Base-by-base conservation (phyloP, 92 coral and sea anemone genomes). In the Hydrozoanthus gracilis region DNA sequence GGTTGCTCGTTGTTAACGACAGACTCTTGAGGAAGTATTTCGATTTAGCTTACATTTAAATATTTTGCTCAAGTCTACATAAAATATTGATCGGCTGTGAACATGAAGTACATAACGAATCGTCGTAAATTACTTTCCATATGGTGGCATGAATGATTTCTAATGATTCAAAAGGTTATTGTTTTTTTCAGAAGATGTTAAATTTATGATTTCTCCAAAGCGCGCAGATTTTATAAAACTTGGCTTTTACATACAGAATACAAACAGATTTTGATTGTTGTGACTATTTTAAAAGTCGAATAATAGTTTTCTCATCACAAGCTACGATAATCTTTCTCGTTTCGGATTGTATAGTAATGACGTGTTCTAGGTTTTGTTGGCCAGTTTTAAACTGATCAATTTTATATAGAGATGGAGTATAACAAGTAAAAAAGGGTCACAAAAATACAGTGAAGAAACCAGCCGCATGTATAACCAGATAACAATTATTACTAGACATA, bases 81-180 rank as follows among this genome's bases (percentile, higher is more conserved):
- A 51, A 80, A 80, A 80, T 65, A 80, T 80, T 80, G 48, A 80
- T 80, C 85, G 56, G 61, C 60, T 64, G 6, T 80, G 61, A 49
- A 49, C 20, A 61, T 80, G 73, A 61, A 80, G 74, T 47, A 48
- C 17, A 48, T 20, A 66, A 0, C 39, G 39, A 27, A 74, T 65
- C 74, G 66, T 51, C 60, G 13, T 80, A 64, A 78, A 78, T 78
- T 44, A 66, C 83, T 60, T 78, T 78, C 44, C 45, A 52, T 47
- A 18, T 47, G 61, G 85, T 18, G 60, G 74, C 85, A 18, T 65
- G 60, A 47, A 65, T 64, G 72, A 49, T 66, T 80, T 80, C 45
- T 65, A 47, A 80, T 48, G 17, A 48, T 62, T 17, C 61, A 64
- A 80, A 13, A 9, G 15, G 27, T 47, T 55, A 54, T 77, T 77